These are phyloP conservation scores for Thunnus thynnus DNA, from an alignment of 2,113 vertebrate species.

Conservation along the genomic window DNA sequence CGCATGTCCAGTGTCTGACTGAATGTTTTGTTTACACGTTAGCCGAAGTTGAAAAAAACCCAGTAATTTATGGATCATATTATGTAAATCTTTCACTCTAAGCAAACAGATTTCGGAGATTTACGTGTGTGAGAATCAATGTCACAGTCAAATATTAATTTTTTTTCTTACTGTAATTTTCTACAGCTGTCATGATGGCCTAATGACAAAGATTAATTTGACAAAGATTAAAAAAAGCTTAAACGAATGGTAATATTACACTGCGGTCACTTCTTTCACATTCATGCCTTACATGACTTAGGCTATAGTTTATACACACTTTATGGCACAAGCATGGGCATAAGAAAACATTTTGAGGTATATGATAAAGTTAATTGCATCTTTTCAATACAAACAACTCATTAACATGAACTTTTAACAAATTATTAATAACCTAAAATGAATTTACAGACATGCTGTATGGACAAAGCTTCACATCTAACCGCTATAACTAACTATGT, in stretches of 20 bases:
- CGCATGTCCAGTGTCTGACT: not conserved
- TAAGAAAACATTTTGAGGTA: no score
- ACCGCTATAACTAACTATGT: no score
- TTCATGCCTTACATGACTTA: no score
- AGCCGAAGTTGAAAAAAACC: not conserved
- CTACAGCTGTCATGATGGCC: not conserved
- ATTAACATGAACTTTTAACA: no score
- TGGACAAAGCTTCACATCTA: no score
- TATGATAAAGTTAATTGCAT: no score
- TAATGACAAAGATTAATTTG: not conserved
- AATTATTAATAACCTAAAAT: no score
- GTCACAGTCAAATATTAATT: slow-evolving; percentile 32
- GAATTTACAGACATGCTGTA: no score
- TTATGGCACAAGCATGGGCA: no score
- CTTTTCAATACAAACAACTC: no score
- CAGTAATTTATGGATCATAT: not conserved
- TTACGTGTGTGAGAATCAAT: slow-evolving; percentile 17
- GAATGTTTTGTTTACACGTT: not conserved
- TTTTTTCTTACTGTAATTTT: not conserved
- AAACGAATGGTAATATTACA: not conserved
- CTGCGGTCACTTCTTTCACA: no score
- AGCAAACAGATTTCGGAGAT: slow-evolving; percentile 19
- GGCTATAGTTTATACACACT: no score
- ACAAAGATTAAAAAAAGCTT: not conserved
- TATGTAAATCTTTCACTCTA: slow-evolving; percentile 5